A percentile compares a stretch with the other conserved stretches of the same genome.
Evolutionary conservation across 2,113 vertebrate genomes (phyloP).

Genomic region (Empidonax alnorum): DNA sequence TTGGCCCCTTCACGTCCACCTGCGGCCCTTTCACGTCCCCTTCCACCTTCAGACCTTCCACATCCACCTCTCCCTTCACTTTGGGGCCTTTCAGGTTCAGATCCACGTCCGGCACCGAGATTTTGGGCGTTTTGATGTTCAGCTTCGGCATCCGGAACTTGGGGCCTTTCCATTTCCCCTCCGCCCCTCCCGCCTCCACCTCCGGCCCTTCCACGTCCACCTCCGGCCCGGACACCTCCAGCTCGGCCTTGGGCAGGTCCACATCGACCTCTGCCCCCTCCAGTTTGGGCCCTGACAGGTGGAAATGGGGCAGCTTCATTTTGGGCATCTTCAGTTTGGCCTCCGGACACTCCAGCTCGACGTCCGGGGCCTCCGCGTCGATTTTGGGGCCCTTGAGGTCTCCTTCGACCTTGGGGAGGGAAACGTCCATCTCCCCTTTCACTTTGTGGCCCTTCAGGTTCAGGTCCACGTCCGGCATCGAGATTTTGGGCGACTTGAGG

Average conservation of each 20-base stretch:
- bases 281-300: neutral
- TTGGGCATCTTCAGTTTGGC: constrained; percentile 75
- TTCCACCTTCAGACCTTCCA: neutral
- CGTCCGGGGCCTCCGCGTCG: constrained; percentile 39
- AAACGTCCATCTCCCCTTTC: constrained; percentile 57
- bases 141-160: constrained; percentile 72
- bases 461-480: constrained; percentile 69
- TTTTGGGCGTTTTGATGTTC: constrained; percentile 51
- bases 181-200: neutral
- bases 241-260: neutral
- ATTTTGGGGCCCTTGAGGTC: constrained; percentile 49
- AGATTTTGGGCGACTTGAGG: constrained; percentile 55
- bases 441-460: constrained; percentile 64
- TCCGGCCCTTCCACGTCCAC: constrained; percentile 1
- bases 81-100: constrained; percentile 61
- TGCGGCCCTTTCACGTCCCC: constrained; percentile 22
- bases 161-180: constrained; percentile 67
- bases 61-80: constrained; percentile 19
- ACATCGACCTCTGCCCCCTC: constrained; percentile 50
- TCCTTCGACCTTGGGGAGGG: constrained; percentile 32
- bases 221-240: constrained; percentile 17
- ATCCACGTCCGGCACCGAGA: constrained; percentile 69
- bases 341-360: constrained; percentile 66
- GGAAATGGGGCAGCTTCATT: constrained; percentile 73
- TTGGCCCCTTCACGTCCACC: constrained; percentile 50